phyloP scores from a whole-genome alignment of 2,113 vertebrate species.

The Psophia crepitans region DNA sequence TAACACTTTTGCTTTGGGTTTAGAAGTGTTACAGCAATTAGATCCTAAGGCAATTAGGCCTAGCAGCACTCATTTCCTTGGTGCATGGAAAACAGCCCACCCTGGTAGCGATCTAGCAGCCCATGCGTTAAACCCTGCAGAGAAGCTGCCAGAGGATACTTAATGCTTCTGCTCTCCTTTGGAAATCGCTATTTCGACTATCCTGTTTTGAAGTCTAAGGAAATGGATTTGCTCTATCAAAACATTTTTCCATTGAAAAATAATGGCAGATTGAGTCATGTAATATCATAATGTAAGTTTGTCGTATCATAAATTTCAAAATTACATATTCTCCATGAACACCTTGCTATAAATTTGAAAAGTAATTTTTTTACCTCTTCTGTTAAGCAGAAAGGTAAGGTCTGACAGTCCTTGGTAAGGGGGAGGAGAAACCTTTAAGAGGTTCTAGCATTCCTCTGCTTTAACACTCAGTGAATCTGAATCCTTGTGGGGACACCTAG shows the following conservation, averaged over 20 bases:
- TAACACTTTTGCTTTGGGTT: background rate
- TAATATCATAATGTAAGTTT: background rate
- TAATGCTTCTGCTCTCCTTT: background rate
- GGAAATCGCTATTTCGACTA: background rate
- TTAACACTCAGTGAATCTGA: background rate
- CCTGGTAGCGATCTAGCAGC: background rate
- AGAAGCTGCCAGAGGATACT: background rate
- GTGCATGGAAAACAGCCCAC: background rate
- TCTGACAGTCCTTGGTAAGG: background rate
- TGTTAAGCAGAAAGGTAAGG: background rate
- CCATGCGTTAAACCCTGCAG: background rate
- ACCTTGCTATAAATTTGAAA: background rate
- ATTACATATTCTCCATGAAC: background rate
- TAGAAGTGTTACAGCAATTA: background rate
- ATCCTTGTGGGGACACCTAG: background rate
- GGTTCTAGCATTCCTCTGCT: background rate
- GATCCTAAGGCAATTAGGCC: background rate
- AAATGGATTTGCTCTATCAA: background rate
- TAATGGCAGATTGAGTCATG: background rate
- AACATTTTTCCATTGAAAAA: background rate
- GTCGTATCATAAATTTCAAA: background rate
- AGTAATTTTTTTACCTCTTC: background rate
- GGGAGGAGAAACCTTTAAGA: background rate
- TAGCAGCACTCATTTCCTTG: background rate
- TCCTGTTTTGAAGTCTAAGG: background rate